phyloP scores from a whole-genome alignment of 1,140 invertebrate species.

The honey bee (Apis mellifera) region DNA sequence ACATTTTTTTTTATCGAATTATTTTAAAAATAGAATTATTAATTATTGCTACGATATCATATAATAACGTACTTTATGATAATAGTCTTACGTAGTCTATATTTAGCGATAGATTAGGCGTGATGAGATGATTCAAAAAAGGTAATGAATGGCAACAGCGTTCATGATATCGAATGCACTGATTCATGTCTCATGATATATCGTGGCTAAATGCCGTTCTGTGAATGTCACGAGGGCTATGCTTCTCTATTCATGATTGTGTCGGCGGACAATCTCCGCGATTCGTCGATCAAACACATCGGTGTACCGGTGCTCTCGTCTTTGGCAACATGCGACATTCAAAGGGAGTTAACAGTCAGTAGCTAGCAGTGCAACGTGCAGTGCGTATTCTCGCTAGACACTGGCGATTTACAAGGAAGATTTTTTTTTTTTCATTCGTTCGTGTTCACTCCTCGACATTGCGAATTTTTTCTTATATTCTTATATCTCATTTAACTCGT shows the following conservation, averaged over 20 bases:
- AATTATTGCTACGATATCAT: slow-evolving; percentile 20
- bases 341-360: slow-evolving; percentile 55
- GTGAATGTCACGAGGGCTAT: slow-evolving; percentile 61
- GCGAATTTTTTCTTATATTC: background rate
- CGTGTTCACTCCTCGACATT: background rate
- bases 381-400: slow-evolving; percentile 58
- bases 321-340: slow-evolving; percentile 66
- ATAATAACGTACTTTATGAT: slow-evolving; percentile 27
- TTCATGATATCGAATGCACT: slow-evolving; percentile 68
- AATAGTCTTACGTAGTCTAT: slow-evolving; percentile 42
- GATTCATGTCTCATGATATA: slow-evolving; percentile 64
- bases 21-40: slow-evolving; percentile 7
- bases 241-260: slow-evolving; percentile 40
- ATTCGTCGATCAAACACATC: slow-evolving; percentile 34
- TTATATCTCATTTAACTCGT: too few relatives aligned
- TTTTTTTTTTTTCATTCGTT: slow-evolving; percentile 14
- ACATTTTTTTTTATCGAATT: background rate
- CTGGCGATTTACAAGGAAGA: slow-evolving; percentile 57
- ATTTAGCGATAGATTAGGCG: slow-evolving; percentile 59
- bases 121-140: slow-evolving; percentile 64
- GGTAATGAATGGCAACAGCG: slow-evolving; percentile 64
- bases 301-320: slow-evolving; percentile 62
- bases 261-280: slow-evolving; percentile 26
- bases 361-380: slow-evolving; percentile 62
- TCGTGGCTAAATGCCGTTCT: slow-evolving; percentile 57